Percentiles rank a stretch among this genome's conserved stretches.
phyloP scores from a whole-genome alignment of 1,140 invertebrate genomes.

The Calliopsis andreniformis region DNA sequence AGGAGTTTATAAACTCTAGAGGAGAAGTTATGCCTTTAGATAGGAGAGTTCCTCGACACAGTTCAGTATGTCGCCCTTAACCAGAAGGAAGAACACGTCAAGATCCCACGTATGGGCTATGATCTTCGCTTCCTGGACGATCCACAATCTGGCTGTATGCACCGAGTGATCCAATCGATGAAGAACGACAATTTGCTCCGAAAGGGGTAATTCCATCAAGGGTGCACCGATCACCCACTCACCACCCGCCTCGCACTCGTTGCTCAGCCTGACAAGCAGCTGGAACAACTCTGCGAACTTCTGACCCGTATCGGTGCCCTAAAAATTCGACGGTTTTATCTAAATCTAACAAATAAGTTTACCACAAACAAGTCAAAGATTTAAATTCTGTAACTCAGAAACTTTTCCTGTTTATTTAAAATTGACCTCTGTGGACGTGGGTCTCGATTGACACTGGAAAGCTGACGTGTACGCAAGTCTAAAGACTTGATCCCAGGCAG shows the following conservation, averaged over 20 bases:
- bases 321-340: background rate
- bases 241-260: constrained; percentile 86
- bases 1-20: background rate
- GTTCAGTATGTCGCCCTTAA: constrained; percentile 84
- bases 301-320: constrained; percentile 83
- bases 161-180: constrained; percentile 90
- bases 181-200: constrained; percentile 90
- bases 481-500: constrained; percentile 89
- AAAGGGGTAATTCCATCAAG: constrained; percentile 86
- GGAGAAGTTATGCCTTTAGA: constrained; percentile 67
- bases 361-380: too few relatives aligned
- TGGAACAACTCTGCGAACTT: constrained; percentile 85
- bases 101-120: constrained; percentile 89
- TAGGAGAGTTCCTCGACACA: constrained; percentile 85
- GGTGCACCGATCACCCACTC: constrained; percentile 85
- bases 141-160: constrained; percentile 89
- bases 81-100: constrained; percentile 84
- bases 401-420: background rate
- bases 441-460: constrained; percentile 69
- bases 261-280: constrained; percentile 84
- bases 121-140: constrained; percentile 85
- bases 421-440: constrained; percentile 59
- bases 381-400: too few relatives aligned
- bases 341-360: background rate
- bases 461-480: constrained; percentile 79